Base-by-base conservation (phyloP, 53 echinoderm and acorn worm species). In the Paelopatides confundens region DNA sequence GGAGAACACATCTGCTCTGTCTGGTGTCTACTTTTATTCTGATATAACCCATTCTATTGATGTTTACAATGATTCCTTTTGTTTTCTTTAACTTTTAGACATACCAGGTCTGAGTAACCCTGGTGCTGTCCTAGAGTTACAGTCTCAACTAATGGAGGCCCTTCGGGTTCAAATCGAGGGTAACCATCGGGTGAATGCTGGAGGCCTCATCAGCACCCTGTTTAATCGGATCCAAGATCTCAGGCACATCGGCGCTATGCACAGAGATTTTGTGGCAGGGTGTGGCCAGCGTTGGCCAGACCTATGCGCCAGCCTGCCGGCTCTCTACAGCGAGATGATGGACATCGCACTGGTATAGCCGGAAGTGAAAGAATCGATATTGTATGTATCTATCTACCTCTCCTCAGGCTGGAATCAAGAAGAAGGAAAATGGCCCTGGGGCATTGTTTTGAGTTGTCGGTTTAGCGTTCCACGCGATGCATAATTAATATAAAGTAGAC, bases 281-380 rank as follows among this genome's bases (percentile, higher is more conserved):
- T 95, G 95, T 82, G 87, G 89, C 68, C 95, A 94, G 21, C 95
- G 94, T 52, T 99, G 99, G 99, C 99, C 99, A 1, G 97, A 97
- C 85, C 76, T 97, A 18, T 95, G 91, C 87, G 37, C 87, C 2
- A 91, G 93, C 40, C 92, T 99, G 69, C 99, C 99, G 4, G 99
- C 99, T 12, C 91, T 99, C 32, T 99, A 99, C 58, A 93, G 92
- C 5, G 99, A 99, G 48, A 99, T 99, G 99, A 99, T 95, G 99
- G 99, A 99, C 85, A 90, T 99, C 5, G 81, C 93, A 9, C 82
- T 99, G 76, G 93, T 91, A 87, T 91, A 68, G 82, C 46, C 0
- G 21, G 27, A 27, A 0, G 24, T 15, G 31, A 11, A 9, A 21
- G 18, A 34, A 32, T 2, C 18, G 28, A 13, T 76, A 40, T 63